These are phyloP conservation scores for Mola mola DNA, from an alignment of 2,113 vertebrate genomes.

Conservation along the genomic window DNA sequence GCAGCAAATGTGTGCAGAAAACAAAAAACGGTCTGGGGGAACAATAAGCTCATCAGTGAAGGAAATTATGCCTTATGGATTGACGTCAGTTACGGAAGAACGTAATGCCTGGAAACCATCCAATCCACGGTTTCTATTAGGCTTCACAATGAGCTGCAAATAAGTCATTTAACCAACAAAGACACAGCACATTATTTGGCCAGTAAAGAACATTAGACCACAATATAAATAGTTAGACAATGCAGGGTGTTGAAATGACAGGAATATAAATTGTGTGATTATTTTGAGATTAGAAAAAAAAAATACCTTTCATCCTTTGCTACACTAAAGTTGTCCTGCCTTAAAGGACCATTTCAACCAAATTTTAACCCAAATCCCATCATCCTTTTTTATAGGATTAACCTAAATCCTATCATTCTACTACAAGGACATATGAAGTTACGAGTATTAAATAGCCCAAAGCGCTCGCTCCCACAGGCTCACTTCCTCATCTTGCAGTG, in stretches of 20 bases:
- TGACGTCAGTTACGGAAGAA: conserved; percentile 72
- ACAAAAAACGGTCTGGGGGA: conserved; percentile 46
- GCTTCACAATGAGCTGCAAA: conserved; percentile 56
- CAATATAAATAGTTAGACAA: conserved; percentile 6
- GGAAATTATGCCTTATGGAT: conserved; percentile 69
- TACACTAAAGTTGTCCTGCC: background rate
- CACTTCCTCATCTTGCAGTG: conserved; percentile 18
- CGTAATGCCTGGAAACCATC: conserved; percentile 63
- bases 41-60: conserved; percentile 76
- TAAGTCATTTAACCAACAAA: conserved; percentile 47
- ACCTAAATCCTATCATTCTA: conserved; percentile 47
- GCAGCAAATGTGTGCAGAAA: conserved; percentile 42
- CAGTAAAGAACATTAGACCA: conserved; percentile 3
- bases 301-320: background rate
- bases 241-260: conserved; percentile 28
- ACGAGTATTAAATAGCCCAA: conserved; percentile 29
- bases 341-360: conserved; percentile 35
- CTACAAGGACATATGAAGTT: conserved; percentile 39
- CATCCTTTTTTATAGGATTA: conserved; percentile 48
- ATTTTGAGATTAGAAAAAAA: conserved; percentile 11
- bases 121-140: conserved; percentile 55
- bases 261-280: conserved; percentile 8
- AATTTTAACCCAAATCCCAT: conserved; percentile 41
- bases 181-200: conserved; percentile 22
- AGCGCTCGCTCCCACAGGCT: conserved; percentile 4